These are phyloP conservation scores for Argyrosomus regius DNA, from an alignment of 2,797 vertebrate species.

Conservation along the genomic window DNA sequence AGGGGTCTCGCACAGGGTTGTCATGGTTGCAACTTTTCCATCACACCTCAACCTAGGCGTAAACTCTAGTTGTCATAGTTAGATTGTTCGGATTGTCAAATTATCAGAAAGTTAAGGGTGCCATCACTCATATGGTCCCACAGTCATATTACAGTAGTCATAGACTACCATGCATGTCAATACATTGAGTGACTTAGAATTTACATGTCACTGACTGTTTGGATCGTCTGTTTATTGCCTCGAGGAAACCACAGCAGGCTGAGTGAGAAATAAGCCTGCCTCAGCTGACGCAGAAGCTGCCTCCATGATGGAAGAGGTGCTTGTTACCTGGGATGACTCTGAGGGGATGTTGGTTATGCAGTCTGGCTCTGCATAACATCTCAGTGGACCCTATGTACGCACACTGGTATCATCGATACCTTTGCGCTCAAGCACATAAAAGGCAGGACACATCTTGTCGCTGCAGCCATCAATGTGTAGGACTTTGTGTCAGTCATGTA, in stretches of 20 bases:
- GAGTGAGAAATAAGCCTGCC: slow-evolving; percentile 49
- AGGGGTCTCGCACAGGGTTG: not conserved
- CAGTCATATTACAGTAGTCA: not conserved
- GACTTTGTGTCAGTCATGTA: slow-evolving; percentile 4
- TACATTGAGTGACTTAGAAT: not conserved
- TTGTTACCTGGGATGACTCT: slow-evolving; percentile 58
- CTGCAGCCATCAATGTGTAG: not conserved
- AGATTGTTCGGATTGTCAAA: slow-evolving; percentile 6
- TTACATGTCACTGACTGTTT: slow-evolving; percentile 4
- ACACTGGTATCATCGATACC: slow-evolving; percentile 20
- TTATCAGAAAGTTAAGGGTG: not conserved
- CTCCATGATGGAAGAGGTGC: slow-evolving; percentile 48
- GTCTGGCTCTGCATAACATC: slow-evolving; percentile 46
- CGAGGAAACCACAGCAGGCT: slow-evolving; percentile 28
- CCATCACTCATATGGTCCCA: not conserved
- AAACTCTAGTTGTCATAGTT: not conserved
- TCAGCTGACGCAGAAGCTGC: slow-evolving; percentile 41
- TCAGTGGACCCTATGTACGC: slow-evolving; percentile 15
- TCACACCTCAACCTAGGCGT: not conserved
- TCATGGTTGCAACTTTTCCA: not conserved
- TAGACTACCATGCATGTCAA: not conserved
- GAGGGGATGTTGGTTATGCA: slow-evolving; percentile 53
- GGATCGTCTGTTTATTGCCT: slow-evolving; percentile 14
- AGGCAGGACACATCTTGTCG: not conserved
- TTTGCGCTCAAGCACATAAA: slow-evolving; percentile 11